Evolutionary conservation across 2,113 vertebrate species (phyloP).

Genomic region (Erythrocebus patas): DNA sequence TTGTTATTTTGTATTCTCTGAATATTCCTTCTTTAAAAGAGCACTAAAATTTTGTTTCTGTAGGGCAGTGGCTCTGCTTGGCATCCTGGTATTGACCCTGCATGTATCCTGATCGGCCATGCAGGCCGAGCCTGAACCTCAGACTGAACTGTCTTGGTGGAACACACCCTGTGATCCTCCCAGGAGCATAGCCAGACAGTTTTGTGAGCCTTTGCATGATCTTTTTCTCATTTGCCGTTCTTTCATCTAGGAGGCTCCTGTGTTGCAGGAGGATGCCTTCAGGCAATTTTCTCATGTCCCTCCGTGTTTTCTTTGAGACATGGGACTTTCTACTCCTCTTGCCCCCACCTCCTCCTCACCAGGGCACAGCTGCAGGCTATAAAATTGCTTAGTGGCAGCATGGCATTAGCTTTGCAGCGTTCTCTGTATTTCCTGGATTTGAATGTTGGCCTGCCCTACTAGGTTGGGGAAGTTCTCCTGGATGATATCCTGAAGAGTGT

Average conservation of each 20-base stretch:
- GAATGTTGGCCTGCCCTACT: too few species aligned
- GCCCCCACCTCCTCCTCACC: too few species aligned
- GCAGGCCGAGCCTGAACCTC: not conserved
- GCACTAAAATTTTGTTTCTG: not conserved
- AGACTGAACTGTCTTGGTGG: too few species aligned
- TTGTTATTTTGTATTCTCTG: not conserved
- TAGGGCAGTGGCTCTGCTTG: not conserved
- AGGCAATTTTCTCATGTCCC: not conserved
- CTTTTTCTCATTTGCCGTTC: not conserved
- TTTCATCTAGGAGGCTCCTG: not conserved
- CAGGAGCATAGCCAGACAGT: not conserved
- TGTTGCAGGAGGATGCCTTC: not conserved
- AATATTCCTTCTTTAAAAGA: not conserved
- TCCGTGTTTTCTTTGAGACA: not conserved
- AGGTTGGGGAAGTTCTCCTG: too few species aligned
- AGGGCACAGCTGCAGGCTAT: not conserved
- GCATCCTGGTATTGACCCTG: not conserved
- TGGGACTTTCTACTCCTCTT: not conserved
- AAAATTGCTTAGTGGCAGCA: not conserved
- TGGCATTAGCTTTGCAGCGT: not conserved
- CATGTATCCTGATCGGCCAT: accelerated
- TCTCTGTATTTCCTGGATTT: too few species aligned
- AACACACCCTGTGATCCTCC: not conserved
- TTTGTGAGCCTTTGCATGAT: not conserved
- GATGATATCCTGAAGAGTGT: too few species aligned